Evolutionary conservation across 2,113 vertebrate species (phyloP).

Genomic region (Paracanthobrama guichenoti): DNA sequence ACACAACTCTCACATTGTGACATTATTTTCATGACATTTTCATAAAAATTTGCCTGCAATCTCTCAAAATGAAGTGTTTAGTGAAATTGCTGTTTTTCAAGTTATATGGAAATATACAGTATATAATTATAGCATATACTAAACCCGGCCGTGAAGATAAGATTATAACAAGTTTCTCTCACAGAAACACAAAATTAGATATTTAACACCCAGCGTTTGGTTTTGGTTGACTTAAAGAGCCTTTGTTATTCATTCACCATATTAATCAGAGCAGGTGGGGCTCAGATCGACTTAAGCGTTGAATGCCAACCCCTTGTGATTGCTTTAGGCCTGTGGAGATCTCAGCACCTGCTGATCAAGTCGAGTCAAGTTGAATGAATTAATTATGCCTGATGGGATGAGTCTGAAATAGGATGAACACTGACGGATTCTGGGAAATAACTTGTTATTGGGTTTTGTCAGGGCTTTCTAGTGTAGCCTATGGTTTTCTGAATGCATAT

Average conservation of each 20-base stretch:
- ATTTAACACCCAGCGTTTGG: background rate
- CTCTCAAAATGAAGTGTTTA: too few species aligned
- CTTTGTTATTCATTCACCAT: background rate
- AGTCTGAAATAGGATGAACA: background rate
- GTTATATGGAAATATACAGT: background rate
- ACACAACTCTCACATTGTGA: too few species aligned
- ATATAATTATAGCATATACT: background rate
- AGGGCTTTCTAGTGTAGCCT: background rate
- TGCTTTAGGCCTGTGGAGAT: constrained; percentile 10
- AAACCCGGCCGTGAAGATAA: background rate
- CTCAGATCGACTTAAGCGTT: background rate
- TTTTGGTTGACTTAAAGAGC: background rate
- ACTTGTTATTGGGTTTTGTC: background rate
- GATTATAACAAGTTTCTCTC: background rate
- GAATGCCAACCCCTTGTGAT: background rate
- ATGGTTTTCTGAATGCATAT: background rate
- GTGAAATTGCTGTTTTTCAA: too few species aligned
- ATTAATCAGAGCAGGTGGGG: background rate
- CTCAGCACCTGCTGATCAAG: background rate
- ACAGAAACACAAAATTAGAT: background rate
- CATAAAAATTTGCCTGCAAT: too few species aligned
- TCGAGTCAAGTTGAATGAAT: background rate
- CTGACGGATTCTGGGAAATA: background rate
- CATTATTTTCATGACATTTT: too few species aligned
- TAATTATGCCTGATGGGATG: background rate